Percentiles rank a stretch among this genome's conserved stretches.
Conservation (phyloP, 1,140 invertebrate species). For the Ceratitis capitata region DNA sequence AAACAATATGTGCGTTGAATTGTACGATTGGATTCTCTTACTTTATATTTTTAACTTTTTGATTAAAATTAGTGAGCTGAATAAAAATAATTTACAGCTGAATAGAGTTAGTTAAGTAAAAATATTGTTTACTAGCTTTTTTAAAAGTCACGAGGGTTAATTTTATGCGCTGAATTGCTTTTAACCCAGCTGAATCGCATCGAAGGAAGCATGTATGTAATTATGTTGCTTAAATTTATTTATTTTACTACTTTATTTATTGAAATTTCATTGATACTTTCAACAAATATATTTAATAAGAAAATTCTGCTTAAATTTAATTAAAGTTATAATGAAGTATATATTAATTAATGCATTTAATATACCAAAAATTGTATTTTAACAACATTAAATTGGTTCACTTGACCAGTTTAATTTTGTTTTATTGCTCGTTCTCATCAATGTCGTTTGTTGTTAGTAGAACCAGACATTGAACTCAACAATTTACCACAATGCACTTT, state of each 20-base stretch:
- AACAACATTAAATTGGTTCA: not conserved
- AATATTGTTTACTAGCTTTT: not conserved
- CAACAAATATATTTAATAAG: too few species aligned
- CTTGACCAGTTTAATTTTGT: not conserved
- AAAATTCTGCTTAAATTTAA: too few species aligned
- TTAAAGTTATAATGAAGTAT: too few species aligned
- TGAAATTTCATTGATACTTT: not conserved
- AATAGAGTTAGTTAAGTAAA: not conserved
- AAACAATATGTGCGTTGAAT: too few species aligned
- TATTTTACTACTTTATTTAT: not conserved
- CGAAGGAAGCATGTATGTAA: not conserved
- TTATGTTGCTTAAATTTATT: not conserved
- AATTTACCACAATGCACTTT: slow-evolving; percentile 8
- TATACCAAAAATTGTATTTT: too few species aligned
- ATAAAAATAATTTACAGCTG: not conserved
- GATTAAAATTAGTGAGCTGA: not conserved
- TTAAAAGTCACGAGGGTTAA: not conserved
- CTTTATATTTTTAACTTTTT: too few species aligned
- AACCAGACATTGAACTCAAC: not conserved
- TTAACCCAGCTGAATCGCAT: not conserved
- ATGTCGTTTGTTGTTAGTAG: not conserved
- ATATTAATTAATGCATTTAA: not conserved
- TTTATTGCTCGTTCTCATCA: not conserved
- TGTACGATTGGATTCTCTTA: too few species aligned
- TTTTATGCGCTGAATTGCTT: not conserved